Evolutionary conservation across 2,113 vertebrate genomes (phyloP).

Genomic region (Chloebia gouldiae): DNA sequence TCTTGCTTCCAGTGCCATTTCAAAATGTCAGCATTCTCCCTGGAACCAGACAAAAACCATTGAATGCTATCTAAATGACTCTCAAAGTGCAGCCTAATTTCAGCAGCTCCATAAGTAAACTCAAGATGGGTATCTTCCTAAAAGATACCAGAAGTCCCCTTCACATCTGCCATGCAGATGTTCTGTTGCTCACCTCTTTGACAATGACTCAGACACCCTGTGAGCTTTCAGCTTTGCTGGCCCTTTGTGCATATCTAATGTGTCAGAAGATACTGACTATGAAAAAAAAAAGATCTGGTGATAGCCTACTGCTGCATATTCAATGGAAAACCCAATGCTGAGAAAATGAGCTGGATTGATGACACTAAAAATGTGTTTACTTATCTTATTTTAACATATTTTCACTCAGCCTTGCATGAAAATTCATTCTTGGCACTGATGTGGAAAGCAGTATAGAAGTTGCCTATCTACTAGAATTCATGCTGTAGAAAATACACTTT

Average conservation of each 20-base stretch:
- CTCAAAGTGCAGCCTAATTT: constrained; percentile 44
- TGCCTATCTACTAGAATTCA: not conserved
- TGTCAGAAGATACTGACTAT: not conserved
- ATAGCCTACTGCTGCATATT: not conserved
- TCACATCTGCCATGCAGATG: constrained; percentile 44
- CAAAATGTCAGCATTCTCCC: constrained; percentile 62
- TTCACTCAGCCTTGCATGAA: not conserved
- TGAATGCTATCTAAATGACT: constrained; percentile 54
- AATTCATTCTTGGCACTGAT: not conserved
- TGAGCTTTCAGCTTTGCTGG: not conserved
- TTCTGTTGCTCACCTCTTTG: not conserved
- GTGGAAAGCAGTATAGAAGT: not conserved
- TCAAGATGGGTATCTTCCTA: constrained; percentile 32
- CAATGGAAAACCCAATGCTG: not conserved
- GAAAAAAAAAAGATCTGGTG: not conserved
- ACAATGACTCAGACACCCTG: not conserved
- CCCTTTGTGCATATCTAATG: not conserved
- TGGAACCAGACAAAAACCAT: constrained; percentile 57
- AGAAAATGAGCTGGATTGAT: not conserved
- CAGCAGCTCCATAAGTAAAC: constrained; percentile 65
- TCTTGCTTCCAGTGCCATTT: constrained; percentile 46
- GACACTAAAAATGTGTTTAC: not conserved
- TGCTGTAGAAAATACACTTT: not conserved
- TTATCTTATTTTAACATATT: not conserved
- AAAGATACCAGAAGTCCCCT: not conserved